Conservation (phyloP, 2,113 vertebrate genomes). For the Cercocebus atys region DNA sequence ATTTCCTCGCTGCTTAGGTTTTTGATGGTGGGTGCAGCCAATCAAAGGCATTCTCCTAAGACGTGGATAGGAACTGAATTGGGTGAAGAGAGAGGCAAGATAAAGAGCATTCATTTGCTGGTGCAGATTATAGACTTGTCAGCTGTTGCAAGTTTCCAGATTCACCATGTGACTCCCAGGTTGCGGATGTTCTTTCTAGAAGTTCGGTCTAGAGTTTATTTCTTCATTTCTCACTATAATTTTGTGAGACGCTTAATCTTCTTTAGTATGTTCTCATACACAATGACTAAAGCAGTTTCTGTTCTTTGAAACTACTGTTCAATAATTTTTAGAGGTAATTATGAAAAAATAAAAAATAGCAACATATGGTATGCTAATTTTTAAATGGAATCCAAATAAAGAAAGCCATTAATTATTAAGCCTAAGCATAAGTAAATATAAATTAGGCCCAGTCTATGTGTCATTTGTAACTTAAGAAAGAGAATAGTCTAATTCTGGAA, state of each 20-base stretch:
- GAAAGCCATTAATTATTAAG: background rate
- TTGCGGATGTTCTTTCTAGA: background rate
- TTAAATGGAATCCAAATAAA: background rate
- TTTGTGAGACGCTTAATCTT: background rate
- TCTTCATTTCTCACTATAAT: background rate
- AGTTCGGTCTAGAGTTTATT: background rate
- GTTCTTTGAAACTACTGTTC: background rate
- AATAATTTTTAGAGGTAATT: constrained; percentile 11
- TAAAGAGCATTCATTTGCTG: background rate
- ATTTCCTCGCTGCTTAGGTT: background rate
- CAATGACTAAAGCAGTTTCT: background rate
- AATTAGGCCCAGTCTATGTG: background rate
- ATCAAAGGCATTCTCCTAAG: background rate
- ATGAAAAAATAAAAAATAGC: background rate
- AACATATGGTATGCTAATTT: background rate
- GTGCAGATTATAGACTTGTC: background rate
- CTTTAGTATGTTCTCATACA: background rate
- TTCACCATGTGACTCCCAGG: background rate
- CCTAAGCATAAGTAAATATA: background rate
- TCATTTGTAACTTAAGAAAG: background rate
- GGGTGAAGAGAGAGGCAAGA: background rate
- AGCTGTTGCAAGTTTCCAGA: background rate
- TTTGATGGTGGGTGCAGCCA: background rate
- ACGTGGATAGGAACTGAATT: background rate
- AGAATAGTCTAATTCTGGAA: background rate